Evolutionary conservation across 2,888 invertebrate species (phyloP).

Genomic region (Cephus spinipes): DNA sequence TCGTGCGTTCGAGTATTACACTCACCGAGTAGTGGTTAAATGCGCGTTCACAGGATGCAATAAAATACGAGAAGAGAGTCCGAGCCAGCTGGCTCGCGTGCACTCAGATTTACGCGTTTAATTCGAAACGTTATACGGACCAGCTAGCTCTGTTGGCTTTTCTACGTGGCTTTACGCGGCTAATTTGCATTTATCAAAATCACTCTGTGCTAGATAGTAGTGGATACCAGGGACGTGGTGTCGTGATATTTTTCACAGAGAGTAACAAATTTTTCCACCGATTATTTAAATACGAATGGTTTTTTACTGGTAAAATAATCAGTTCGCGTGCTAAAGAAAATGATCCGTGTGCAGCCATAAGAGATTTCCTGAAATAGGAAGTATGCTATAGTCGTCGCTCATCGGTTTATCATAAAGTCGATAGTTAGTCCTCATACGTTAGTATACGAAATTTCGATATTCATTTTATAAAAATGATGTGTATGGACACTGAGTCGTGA

Average conservation of each 20-base stretch:
- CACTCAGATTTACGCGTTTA: slow-evolving; percentile 7
- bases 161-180: not conserved
- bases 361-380: not conserved
- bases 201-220: not conserved
- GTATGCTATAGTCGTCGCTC: not conserved
- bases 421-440: not conserved
- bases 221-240: not conserved
- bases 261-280: not conserved
- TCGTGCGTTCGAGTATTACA: not conserved
- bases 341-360: not conserved
- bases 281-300: not conserved
- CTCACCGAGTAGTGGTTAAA: slow-evolving; percentile 1
- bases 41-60: not conserved
- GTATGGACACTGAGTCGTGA: no score
- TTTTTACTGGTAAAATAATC: not conserved
- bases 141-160: not conserved
- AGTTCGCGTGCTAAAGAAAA: not conserved
- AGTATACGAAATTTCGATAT: no score
- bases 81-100: slow-evolving; percentile 6
- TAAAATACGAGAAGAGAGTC: not conserved
- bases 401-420: not conserved
- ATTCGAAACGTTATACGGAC: slow-evolving; percentile 1
- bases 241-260: not conserved
- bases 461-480: no score
- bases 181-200: not conserved